Conservation (phyloP, 2,797 vertebrate genomes). For the Coregonus sp. region DNA sequence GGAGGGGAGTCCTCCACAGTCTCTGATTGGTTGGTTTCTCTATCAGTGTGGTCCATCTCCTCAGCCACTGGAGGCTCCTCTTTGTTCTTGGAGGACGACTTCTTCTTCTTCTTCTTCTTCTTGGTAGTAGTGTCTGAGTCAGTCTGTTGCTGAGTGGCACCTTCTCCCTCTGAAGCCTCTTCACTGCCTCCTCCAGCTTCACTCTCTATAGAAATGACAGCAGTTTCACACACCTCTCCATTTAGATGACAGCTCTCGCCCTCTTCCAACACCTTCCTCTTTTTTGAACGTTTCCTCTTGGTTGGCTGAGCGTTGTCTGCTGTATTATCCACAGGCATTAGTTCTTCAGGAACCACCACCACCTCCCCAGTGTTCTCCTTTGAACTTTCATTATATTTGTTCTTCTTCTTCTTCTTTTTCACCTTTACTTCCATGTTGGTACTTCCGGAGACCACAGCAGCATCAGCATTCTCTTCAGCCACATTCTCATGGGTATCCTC, state of each 20-base stretch:
- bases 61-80: constrained; percentile 4
- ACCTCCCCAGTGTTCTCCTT: background rate
- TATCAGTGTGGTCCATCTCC: constrained; percentile 8
- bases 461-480: background rate
- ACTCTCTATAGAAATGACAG: constrained; percentile 10
- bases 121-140: constrained; percentile 9
- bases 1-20: background rate
- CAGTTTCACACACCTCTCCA: background rate
- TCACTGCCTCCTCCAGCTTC: background rate
- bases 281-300: constrained; percentile 57
- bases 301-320: constrained; percentile 8
- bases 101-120: constrained; percentile 52
- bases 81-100: constrained; percentile 24
- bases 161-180: constrained; percentile 22
- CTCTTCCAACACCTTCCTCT: constrained; percentile 22
- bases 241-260: background rate
- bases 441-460: background rate
- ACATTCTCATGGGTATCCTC: background rate
- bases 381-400: background rate
- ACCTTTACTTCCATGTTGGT: constrained; percentile 16
- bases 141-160: constrained; percentile 3
- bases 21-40: constrained; percentile 24
- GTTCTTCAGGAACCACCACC: background rate
- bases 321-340: background rate
- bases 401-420: constrained; percentile 55